These are phyloP conservation scores for Drosophila takahashii DNA, from an alignment of 1,140 invertebrate species.

Conservation along the genomic window DNA sequence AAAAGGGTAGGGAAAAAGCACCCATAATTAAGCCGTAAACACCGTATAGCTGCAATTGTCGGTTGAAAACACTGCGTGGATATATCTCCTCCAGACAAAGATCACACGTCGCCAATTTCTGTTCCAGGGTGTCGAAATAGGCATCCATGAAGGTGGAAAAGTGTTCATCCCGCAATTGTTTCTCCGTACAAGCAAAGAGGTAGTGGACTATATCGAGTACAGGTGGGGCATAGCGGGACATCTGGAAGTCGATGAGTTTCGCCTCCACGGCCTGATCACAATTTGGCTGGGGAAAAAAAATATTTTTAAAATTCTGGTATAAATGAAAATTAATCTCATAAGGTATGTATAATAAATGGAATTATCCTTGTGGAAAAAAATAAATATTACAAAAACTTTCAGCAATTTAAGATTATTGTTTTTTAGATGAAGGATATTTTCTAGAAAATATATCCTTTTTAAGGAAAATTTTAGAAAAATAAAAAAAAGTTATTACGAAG, in stretches of 20 bases:
- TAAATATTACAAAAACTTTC: too few relatives aligned
- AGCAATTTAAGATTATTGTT: too few relatives aligned
- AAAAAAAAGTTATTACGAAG: too few relatives aligned
- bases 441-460: too few relatives aligned
- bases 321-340: too few relatives aligned
- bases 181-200: conserved; percentile 85
- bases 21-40: conserved; percentile 63
- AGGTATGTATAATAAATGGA: too few relatives aligned
- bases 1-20: conserved; percentile 60
- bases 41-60: conserved; percentile 52
- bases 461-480: too few relatives aligned
- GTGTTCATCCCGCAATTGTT: conserved; percentile 81
- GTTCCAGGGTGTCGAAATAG: conserved; percentile 84
- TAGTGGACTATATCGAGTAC: conserved; percentile 85
- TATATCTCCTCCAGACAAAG: conserved; percentile 85
- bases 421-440: too few relatives aligned
- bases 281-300: neutral
- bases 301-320: too few relatives aligned
- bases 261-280: conserved; percentile 50
- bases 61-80: conserved; percentile 61
- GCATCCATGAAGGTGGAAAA: conserved; percentile 84
- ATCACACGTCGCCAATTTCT: conserved; percentile 74
- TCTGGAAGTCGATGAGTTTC: conserved; percentile 86
- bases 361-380: too few relatives aligned
- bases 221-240: conserved; percentile 84